Evolutionary conservation across 2,113 vertebrate genomes (phyloP), one percentile per base, ranked within the genome.

Genomic region (Naja naja): DNA sequence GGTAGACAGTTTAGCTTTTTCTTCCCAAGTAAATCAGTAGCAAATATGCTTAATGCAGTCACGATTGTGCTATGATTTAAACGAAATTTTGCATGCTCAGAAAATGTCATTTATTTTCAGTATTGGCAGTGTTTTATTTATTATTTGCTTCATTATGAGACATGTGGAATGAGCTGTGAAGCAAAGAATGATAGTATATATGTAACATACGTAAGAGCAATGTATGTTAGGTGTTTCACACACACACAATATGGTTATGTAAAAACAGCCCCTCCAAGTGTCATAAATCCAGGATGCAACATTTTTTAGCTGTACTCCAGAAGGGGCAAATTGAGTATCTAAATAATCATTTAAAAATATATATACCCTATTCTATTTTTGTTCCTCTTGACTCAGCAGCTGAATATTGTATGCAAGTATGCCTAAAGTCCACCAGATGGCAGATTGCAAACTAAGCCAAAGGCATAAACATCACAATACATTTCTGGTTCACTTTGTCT

Each of bases 401-500:
- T 74, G 25, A 43, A 20, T 74, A 69, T 34, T 69, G 14, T 69
- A 43, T 74, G 86, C 20, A 52, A 23, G 3, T 53, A 22, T 25
- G 53, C 11, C 25, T 81, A 45, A 54, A 55, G 60, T 12, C 91
- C 91, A 89, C 58, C 87, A 92, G 87, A 45, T 92, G 91, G 91
- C 87, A 43, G 9, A 92, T 58, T 3, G 56, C 56, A 92, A 88
- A 47, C 86, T 47, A 92, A 88, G 49, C 9, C 14, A 74, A 81
- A n/a, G 60, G 4, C 12, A 43, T n/a, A 30, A 60, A 34, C 34
- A 20, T 23, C 30, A 30, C 16, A 54, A 22, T 43, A 22, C 74
- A 22, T 81, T 74, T 74, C 47, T 39, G 34, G 23, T 89, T 74
- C 39, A 88, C n/a, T 53, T 69, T 43, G 58, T 14, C 45, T 52